phyloP scores from a whole-genome alignment of 2,113 vertebrate species.

The Zootoca vivipara region DNA sequence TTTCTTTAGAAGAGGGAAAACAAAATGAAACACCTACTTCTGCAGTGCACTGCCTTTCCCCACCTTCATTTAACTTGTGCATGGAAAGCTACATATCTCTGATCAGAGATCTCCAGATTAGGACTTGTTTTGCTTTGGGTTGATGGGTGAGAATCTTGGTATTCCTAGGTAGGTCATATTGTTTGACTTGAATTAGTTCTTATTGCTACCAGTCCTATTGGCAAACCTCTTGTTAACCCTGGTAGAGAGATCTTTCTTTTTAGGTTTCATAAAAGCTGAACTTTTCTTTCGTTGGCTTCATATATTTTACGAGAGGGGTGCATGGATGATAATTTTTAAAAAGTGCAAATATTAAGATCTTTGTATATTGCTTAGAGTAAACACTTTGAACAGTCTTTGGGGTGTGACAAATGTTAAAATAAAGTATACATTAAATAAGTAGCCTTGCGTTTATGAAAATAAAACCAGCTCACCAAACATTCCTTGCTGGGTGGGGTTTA shows the following conservation, averaged over 20 bases:
- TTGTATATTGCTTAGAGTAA: slow-evolving; percentile 54
- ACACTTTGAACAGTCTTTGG: slow-evolving; percentile 52
- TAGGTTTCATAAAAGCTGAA: slow-evolving; percentile 39
- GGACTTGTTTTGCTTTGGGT: neutral
- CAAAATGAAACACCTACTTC: neutral
- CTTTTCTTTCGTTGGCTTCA: slow-evolving; percentile 61
- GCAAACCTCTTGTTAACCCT: neutral
- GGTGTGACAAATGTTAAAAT: slow-evolving; percentile 42
- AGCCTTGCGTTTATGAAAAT: neutral
- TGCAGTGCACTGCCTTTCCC: neutral
- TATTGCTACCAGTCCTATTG: neutral
- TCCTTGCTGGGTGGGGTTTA: neutral
- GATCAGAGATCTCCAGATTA: slow-evolving; percentile 16
- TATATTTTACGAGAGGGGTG: slow-evolving; percentile 70
- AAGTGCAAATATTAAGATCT: slow-evolving; percentile 22
- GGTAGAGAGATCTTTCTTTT: neutral
- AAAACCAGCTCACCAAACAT: neutral
- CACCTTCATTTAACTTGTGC: neutral
- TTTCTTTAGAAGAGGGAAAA: neutral
- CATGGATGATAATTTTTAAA: slow-evolving; percentile 66
- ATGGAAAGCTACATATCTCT: neutral
- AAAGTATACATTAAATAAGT: neutral
- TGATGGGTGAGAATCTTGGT: neutral
- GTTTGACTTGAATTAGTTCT: slow-evolving; percentile 14
- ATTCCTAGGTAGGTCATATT: slow-evolving; percentile 7